A percentile compares a stretch with the other conserved stretches of the same genome.
Conservation (phyloP, 2,888 invertebrate genomes). For the Augochlorella aurata region DNA sequence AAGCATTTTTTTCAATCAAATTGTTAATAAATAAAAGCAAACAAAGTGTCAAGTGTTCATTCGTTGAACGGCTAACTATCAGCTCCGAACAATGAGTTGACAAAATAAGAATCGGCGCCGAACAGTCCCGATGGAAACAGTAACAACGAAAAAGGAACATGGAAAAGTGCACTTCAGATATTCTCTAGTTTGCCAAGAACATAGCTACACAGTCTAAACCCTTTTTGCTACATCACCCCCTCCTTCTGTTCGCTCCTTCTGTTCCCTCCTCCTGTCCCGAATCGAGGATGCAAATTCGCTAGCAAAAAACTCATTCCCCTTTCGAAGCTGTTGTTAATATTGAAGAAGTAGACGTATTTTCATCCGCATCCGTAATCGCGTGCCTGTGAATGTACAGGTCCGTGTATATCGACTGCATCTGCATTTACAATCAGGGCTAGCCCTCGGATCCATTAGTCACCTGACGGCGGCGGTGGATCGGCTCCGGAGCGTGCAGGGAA, state of each 20-base stretch:
- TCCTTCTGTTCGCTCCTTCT: too few species aligned
- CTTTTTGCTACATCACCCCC: background rate
- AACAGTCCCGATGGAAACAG: background rate
- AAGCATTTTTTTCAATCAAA: too few species aligned
- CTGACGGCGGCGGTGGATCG: constrained; percentile 54
- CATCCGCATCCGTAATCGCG: constrained; percentile 19
- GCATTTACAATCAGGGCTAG: constrained; percentile 67
- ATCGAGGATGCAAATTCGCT: constrained; percentile 11
- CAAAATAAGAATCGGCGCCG: background rate
- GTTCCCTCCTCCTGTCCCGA: background rate
- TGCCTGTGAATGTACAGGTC: constrained; percentile 28
- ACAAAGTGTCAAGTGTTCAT: too few species aligned
- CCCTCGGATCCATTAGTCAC: constrained; percentile 68
- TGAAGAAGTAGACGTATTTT: constrained; percentile 20
- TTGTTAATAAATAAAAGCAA: too few species aligned
- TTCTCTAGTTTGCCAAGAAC: background rate
- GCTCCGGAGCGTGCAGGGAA: constrained; percentile 54
- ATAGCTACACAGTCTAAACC: background rate
- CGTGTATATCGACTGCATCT: constrained; percentile 62
- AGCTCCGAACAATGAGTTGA: background rate
- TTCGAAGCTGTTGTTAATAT: constrained; percentile 12
- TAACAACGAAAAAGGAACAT: background rate
- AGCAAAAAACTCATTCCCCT: background rate
- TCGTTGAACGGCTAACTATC: too few species aligned
- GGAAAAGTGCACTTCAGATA: background rate